Evolutionary conservation across 37 sponge, comb jelly and placozoan genomes (phyloP), one percentile per base, ranked within the genome.

Genomic region (Axinella damicornis): DNA sequence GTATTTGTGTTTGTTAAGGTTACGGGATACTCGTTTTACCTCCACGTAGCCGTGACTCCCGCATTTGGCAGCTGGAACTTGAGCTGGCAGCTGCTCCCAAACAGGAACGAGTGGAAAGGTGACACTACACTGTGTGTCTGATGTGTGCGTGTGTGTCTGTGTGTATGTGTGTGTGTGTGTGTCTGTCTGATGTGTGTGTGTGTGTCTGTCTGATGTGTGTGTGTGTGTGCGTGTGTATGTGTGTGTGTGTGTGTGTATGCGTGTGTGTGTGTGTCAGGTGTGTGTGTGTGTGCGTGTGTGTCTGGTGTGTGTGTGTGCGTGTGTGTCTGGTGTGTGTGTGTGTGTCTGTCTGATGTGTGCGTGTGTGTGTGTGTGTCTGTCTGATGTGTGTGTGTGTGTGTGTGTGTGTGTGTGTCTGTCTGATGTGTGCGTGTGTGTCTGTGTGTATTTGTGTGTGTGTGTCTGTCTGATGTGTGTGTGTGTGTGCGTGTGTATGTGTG

Each of bases 31-130:
- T n/a, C n/a, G n/a, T n/a, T n/a, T n/a, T n/a, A 36, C 27, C 67
- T 35, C 63, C 35, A 19, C 59, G 2, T 58, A 91, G 92, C 25
- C 83, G 92, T 38, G 92, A 91, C 53, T 59, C 83, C 32, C 46
- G 40, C 34, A 82, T 91, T 40, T 76, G 86, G 37, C 59, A 86
- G 57, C 72, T 91, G 38, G 92, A 91, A 65, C 65, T 91, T 54
- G 87, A 82, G 34, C 65, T 91, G 24, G 92, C 92, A 16, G 92
- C 76, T 12, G 92, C 92, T 22, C 92, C 92, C 15, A 81, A 75
- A 58, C 83, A 57, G 38, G 87, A 86, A 57, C 81, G 84, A 60
- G 60, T 86, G 56, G 83, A 85, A 20, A 81, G 82, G 91, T 90
- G 22, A 52, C 74, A 24, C 27, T 14, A 28, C 4, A 24, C 16